Evolutionary conservation across 1,140 invertebrate species (phyloP).

Genomic region (Ceratina australensis): DNA sequence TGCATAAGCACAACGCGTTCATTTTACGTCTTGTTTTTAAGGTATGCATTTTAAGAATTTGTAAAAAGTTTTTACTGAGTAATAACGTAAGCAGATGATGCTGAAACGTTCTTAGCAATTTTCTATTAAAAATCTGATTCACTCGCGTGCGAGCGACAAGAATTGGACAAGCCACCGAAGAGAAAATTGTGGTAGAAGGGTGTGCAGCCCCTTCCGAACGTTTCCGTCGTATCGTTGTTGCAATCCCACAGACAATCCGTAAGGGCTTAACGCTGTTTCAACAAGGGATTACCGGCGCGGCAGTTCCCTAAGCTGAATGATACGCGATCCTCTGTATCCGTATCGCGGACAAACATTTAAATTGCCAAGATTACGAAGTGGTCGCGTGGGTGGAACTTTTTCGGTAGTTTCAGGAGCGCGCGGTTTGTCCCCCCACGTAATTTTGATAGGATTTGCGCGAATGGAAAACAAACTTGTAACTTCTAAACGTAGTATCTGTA

Average conservation of each 20-base stretch:
- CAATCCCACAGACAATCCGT: constrained; percentile 71
- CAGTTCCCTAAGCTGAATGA: constrained; percentile 53
- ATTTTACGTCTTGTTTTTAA: no score
- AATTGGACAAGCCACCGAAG: constrained; percentile 46
- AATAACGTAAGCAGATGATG: no score
- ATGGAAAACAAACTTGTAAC: neutral
- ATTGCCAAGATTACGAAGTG: constrained; percentile 69
- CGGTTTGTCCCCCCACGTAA: neutral
- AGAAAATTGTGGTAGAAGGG: constrained; percentile 45
- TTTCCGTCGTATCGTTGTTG: constrained; percentile 62
- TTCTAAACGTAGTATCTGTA: no score
- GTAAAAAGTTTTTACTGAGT: neutral
- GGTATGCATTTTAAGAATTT: no score
- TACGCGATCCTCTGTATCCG: constrained; percentile 49
- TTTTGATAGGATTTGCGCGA: neutral
- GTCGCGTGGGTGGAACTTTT: neutral
- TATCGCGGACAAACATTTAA: constrained; percentile 70
- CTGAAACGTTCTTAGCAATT: no score
- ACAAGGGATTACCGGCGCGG: constrained; percentile 71
- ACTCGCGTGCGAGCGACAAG: neutral
- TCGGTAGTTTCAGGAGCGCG: neutral
- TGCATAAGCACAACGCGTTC: no score
- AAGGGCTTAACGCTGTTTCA: constrained; percentile 74
- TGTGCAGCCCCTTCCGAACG: constrained; percentile 52
- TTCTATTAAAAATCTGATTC: no score